Conservation (phyloP, 2,888 invertebrate species). For the Eubasilissa splendida region DNA sequence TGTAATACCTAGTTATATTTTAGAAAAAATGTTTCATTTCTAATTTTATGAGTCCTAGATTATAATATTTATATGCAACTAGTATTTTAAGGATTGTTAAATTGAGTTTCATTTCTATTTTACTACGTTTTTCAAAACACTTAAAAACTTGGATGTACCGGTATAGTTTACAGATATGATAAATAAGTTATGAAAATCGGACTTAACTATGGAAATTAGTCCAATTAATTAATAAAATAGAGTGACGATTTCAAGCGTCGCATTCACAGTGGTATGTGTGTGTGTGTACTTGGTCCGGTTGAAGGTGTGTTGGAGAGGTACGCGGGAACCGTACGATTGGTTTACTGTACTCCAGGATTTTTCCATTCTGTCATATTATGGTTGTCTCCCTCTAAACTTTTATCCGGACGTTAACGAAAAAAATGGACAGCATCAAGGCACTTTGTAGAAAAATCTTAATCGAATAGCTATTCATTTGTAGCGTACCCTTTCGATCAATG, state of each 20-base stretch:
- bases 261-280: not conserved
- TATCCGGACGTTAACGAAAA: constrained; percentile 1
- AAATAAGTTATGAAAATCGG: too few relatives aligned
- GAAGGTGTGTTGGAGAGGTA: constrained; percentile 6
- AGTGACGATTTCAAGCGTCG: constrained; percentile 6
- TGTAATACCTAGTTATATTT: too few relatives aligned
- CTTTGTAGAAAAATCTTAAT: not conserved
- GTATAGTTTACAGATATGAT: too few relatives aligned
- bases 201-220: not conserved
- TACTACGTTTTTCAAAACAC: too few relatives aligned
- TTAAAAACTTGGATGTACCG: too few relatives aligned
- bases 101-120: too few relatives aligned
- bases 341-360: constrained; percentile 23
- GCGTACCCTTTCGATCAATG: not conserved
- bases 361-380: constrained; percentile 23
- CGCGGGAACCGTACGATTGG: constrained; percentile 20
- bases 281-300: not conserved
- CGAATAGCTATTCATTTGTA: not conserved
- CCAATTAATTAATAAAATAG: not conserved
- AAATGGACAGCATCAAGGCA: not conserved
- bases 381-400: constrained; percentile 16
- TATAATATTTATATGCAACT: too few relatives aligned
- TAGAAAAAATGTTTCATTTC: too few relatives aligned
- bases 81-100: too few relatives aligned
- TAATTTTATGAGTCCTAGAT: too few relatives aligned